A percentile compares a stretch with the other conserved stretches of the same genome.
Evolutionary conservation across 2,888 invertebrate species (phyloP).

Genomic region (Leucania comma): DNA sequence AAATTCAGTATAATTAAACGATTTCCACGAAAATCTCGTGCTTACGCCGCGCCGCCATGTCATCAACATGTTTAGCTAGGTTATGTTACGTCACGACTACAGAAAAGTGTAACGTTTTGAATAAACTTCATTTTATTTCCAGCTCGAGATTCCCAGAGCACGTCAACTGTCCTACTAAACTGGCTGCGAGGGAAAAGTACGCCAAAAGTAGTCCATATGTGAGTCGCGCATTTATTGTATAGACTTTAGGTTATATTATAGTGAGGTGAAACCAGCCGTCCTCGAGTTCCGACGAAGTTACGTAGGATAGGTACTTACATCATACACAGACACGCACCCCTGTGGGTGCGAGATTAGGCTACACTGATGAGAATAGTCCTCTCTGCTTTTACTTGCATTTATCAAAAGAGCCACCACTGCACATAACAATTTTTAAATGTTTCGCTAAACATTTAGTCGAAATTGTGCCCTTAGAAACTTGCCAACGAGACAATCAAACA

Average conservation of each 20-base stretch:
- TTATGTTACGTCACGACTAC: conserved; percentile 1
- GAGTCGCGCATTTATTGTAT: conserved; percentile 67
- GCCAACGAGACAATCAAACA: conserved; percentile 66
- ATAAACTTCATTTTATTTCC: conserved; percentile 70
- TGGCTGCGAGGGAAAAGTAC: conserved; percentile 95
- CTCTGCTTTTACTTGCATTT: conserved; percentile 71
- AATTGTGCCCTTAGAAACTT: conserved; percentile 75
- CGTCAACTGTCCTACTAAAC: conserved; percentile 94
- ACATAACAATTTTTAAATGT: conserved; percentile 76
- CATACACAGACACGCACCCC: conserved; percentile 13
- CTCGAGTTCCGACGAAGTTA: conserved; percentile 30
- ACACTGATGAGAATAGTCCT: conserved; percentile 39
- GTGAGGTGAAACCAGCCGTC: conserved; percentile 54
- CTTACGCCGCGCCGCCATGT: background rate
- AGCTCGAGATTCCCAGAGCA: conserved; percentile 95
- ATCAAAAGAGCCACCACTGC: conserved; percentile 75
- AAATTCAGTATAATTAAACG: background rate
- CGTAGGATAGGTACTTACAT: conserved; percentile 16
- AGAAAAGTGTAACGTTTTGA: conserved; percentile 2
- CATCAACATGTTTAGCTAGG: background rate
- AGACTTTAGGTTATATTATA: conserved; percentile 44
- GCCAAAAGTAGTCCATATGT: conserved; percentile 91
- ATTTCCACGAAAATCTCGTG: background rate
- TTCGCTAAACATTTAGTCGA: conserved; percentile 73
- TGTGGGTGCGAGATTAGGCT: conserved; percentile 20